Percentiles rank a stretch among this genome's conserved stretches.
These are phyloP conservation scores for Hippopotamyrus pictus DNA, from an alignment of 2,797 vertebrate genomes.

Conservation along the genomic window DNA sequence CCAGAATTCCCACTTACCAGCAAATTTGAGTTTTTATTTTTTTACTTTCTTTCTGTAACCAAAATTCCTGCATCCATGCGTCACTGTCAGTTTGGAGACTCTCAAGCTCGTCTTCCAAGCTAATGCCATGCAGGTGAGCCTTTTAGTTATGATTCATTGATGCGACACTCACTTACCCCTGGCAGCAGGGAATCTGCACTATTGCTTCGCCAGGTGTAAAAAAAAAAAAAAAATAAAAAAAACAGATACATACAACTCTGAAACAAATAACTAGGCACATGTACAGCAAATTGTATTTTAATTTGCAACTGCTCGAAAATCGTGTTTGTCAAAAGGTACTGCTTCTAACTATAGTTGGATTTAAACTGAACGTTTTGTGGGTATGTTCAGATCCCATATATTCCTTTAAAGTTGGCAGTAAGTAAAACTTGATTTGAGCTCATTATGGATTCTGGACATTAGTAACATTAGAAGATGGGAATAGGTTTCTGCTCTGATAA, in stretches of 20 bases:
- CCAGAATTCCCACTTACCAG: conserved; percentile 13
- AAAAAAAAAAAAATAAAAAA: not conserved
- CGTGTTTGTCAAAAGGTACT: not conserved
- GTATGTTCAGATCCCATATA: not conserved
- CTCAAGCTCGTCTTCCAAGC: not conserved
- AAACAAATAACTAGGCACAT: not conserved
- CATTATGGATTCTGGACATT: not conserved
- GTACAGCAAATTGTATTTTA: conserved; percentile 1
- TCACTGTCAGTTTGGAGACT: not conserved
- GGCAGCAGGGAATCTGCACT: not conserved
- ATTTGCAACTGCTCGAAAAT: not conserved
- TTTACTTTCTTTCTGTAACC: not conserved
- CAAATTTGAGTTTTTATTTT: conserved; percentile 27
- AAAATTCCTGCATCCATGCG: not conserved
- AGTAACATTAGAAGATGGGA: not conserved
- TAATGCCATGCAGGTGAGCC: conserved; percentile 2
- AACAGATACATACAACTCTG: not conserved
- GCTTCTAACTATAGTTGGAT: not conserved
- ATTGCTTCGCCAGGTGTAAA: not conserved
- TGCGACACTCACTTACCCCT: not conserved
- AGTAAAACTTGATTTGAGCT: not conserved
- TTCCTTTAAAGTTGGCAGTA: not conserved
- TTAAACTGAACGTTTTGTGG: not conserved
- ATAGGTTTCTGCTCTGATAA: not conserved
- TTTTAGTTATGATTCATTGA: conserved; percentile 11